These are phyloP conservation scores for Nasalis larvatus DNA, from an alignment of 2,113 vertebrate species.

Conservation along the genomic window DNA sequence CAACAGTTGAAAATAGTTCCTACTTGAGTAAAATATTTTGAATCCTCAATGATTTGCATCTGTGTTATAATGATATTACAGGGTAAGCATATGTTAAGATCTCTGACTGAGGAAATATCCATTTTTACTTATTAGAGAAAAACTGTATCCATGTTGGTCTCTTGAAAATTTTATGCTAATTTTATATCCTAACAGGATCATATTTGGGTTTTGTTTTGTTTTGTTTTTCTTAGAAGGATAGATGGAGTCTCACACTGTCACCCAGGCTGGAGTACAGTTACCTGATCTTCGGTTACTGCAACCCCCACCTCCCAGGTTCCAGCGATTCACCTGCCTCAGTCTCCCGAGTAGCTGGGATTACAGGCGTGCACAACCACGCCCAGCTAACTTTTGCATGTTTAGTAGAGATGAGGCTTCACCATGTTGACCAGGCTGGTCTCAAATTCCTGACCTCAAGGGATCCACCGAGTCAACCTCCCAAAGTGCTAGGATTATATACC, in stretches of 20 bases:
- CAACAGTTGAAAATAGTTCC: background rate
- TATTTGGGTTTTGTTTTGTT: too few species aligned
- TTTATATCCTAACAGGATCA: background rate
- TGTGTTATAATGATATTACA: background rate
- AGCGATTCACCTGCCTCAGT: too few species aligned
- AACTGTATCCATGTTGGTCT: background rate
- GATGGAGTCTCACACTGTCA: background rate
- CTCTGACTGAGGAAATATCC: background rate
- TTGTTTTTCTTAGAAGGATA: background rate
- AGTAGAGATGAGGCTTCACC: too few species aligned
- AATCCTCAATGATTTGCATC: background rate
- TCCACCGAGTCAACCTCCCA: background rate
- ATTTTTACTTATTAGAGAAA: background rate
- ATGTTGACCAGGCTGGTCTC: background rate
- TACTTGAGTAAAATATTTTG: background rate
- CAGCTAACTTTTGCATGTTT: too few species aligned
- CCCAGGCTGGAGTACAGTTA: too few species aligned
- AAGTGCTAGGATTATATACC: background rate
- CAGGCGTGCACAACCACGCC: too few species aligned
- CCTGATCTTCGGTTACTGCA: too few species aligned
- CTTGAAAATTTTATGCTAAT: background rate
- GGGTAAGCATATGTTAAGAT: background rate
- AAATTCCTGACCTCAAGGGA: background rate
- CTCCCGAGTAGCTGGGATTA: too few species aligned
- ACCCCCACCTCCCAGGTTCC: accelerated